Evolutionary conservation across 2,113 vertebrate genomes (phyloP), one percentile per base, ranked within the genome.

Genomic region (Macaca fascicularis): DNA sequence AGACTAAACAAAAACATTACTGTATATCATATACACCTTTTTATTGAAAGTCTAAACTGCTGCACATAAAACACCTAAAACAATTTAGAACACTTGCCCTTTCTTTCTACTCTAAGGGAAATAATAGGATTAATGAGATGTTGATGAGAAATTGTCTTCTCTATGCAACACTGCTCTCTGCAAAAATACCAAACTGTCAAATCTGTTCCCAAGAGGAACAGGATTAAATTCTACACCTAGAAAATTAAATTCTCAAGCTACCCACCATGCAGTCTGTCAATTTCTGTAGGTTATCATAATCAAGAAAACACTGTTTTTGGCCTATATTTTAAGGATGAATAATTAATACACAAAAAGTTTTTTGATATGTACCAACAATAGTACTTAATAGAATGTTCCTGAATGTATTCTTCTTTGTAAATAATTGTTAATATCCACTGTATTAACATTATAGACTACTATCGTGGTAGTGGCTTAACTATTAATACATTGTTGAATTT

Each of bases 201-300:
- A 48, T 20, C 64, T 85, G 8, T 92, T 85, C 38, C 8, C 9
- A 88, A 91, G 0, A 0, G 83, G 52, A 93, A 55, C 0, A 89
- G 52, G 17, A 78, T 12, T 70, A 90, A 90, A 90, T 90, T 76
- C 82, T 76, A 52, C 20, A 50, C 43, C 83, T 72, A 94, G 59
- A 76, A 32, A 40, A 74, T 25, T 25, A 40, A 96, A 23, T 90
- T 97, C 92, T 87, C 91, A 79, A 95, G 74, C 45, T 50, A 87
- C 38, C 6, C 4, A 8, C 10, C 0, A 57, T 23, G 19, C 75
- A 84, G 59, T 93, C 35, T 45, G 76, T 19, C n/a, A 82, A 10
- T 45, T 89, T 32, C 43, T 94, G 1, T 88, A 79, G 45, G 50
- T 3, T 43, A 83, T 13, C 22, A 19, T 38, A 74, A 22, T 50